Percentiles rank a stretch among this genome's conserved stretches.
Conservation (phyloP, 2,113 vertebrate species). For the Chunga burmeisteri region DNA sequence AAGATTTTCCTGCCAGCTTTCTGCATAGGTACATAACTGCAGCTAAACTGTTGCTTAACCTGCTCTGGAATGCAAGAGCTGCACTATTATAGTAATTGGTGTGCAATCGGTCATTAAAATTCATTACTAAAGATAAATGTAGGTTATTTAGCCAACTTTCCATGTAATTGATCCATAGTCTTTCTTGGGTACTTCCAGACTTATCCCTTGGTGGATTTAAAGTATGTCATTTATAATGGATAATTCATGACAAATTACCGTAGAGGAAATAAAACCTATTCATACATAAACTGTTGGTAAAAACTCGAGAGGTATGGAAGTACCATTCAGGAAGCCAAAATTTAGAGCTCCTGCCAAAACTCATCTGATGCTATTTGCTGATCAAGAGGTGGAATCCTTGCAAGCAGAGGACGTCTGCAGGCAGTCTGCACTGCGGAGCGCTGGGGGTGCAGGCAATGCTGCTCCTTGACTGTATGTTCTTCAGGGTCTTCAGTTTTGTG, state of each 20-base stretch:
- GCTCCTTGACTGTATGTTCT: rapidly evolving
- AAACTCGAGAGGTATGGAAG: background rate
- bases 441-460: background rate
- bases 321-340: background rate
- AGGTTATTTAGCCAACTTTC: background rate
- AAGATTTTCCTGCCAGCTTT: background rate
- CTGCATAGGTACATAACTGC: background rate
- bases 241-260: background rate
- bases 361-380: background rate
- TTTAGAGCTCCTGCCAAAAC: background rate
- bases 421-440: rapidly evolving
- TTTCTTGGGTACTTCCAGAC: background rate
- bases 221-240: background rate
- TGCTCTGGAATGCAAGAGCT: background rate
- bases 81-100: background rate
- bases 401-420: background rate
- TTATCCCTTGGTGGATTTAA: background rate
- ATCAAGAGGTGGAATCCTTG: background rate
- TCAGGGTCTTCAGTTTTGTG: background rate
- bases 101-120: background rate
- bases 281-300: background rate
- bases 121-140: background rate
- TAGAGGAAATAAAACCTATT: background rate
- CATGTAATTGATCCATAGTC: background rate
- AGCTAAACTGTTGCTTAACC: background rate